Base-by-base conservation (phyloP, 2,888 invertebrate genomes). In the Drosophila cracens region DNA sequence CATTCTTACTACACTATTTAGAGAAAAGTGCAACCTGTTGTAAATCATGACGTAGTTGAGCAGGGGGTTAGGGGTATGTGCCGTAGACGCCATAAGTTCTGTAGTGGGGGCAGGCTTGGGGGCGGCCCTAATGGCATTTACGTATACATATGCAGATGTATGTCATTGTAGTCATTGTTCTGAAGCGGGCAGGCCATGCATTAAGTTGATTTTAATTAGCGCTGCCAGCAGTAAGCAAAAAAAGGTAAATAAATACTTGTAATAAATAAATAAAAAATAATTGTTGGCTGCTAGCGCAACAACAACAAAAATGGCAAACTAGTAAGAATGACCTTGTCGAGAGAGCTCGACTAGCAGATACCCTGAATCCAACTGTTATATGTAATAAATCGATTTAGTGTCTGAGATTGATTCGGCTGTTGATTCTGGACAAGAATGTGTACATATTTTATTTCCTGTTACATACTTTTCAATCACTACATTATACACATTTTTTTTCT, bases 181-280 rank as follows among this genome's bases (percentile, higher is more conserved):
- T 40, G 33, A 49, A n/a, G 54, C 51, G 38, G 65, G 29, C 59
- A 48, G 60, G 38, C 70, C 43, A 64, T 71, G 65, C 78, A 73
- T 66, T 74, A 82, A 85, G 89, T 71, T 76, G 84, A 54, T 80
- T 85, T 87, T 87, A 85, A 85, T 85, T 71, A 82, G 81, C 80
- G 73, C 25, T 70, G 66, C 66, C 48, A 40, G 59, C 38, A 54
- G 16, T 25, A 46, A 46, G 46, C 46, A 46, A 46, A 46, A 43
- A 57, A 74, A 86, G 61, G 74, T 82, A 87, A 87, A 89, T 87
- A 87, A 85, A 89, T 87, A 84, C 84, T 86, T 87, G 82, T 84
- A 82, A 89, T 89, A 89, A 82, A 85, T 84, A 84, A 82, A 84
- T 82, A 76, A 89, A 79, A 82, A 76, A 64, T 76, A 66, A 66